Percentiles rank a stretch among this genome's conserved stretches.
These are phyloP conservation scores for Osmerus eperlanus DNA, from an alignment of 2,113 vertebrate species.

Conservation along the genomic window DNA sequence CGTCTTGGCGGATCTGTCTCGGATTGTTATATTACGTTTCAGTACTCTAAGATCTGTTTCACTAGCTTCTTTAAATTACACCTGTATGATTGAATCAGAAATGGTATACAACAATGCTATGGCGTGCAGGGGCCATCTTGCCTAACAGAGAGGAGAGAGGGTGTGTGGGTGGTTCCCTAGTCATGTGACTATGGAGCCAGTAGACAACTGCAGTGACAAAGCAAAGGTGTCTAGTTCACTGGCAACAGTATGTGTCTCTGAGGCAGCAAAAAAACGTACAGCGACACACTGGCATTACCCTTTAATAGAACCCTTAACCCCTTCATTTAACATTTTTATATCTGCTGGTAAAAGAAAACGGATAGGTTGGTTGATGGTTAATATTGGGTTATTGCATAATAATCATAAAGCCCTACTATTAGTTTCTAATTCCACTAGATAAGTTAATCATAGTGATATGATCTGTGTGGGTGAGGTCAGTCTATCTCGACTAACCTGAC, in stretches of 20 bases:
- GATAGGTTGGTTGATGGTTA: no score
- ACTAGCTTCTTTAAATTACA: slow-evolving; percentile 14
- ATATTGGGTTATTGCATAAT: no score
- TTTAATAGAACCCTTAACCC: no score
- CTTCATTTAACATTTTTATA: no score
- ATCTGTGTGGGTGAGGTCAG: no score
- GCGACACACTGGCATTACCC: background rate
- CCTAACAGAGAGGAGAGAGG: slow-evolving; percentile 43
- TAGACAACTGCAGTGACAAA: slow-evolving; percentile 59
- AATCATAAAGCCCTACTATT: no score
- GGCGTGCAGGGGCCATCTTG: slow-evolving; percentile 60
- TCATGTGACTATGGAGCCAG: slow-evolving; percentile 60
- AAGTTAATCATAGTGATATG: no score
- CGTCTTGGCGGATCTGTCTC: background rate
- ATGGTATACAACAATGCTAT: slow-evolving; percentile 40
- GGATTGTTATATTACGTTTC: background rate
- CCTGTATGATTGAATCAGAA: slow-evolving; percentile 30
- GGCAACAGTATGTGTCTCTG: slow-evolving; percentile 35
- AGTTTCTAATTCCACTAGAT: no score
- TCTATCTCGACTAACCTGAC: no score
- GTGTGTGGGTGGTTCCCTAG: slow-evolving; percentile 42
- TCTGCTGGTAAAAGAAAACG: no score
- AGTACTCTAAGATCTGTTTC: background rate
- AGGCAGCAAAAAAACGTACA: slow-evolving; percentile 33
- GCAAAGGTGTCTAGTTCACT: slow-evolving; percentile 49